A percentile compares a stretch with the other conserved stretches of the same genome.
These are phyloP conservation scores for Drosophila siamana DNA, from an alignment of 2,888 invertebrate genomes.

Conservation along the genomic window DNA sequence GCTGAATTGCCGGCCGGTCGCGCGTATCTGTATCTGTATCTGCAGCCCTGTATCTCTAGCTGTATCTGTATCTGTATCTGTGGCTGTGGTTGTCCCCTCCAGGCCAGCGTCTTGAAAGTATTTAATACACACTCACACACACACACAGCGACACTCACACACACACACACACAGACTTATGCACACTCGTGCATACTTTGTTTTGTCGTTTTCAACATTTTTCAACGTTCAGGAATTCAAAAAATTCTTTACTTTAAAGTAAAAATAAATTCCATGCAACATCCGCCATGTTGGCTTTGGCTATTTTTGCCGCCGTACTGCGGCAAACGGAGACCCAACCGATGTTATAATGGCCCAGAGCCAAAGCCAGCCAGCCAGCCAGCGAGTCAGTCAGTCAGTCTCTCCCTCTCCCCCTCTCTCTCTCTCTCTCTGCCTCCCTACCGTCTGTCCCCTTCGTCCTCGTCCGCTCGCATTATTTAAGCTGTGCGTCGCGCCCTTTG, in stretches of 20 bases:
- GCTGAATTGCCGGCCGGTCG: slow-evolving; percentile 57
- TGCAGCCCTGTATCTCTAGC: slow-evolving; percentile 12
- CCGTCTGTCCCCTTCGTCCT: neutral
- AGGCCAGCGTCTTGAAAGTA: slow-evolving; percentile 62
- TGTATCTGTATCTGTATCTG: slow-evolving; percentile 22
- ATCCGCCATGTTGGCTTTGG: slow-evolving; percentile 80
- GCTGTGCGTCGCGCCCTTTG: slow-evolving; percentile 62
- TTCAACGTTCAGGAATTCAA: slow-evolving; percentile 78
- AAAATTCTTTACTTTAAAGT: slow-evolving; percentile 80
- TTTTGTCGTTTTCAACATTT: slow-evolving; percentile 78
- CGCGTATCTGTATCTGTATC: slow-evolving; percentile 31
- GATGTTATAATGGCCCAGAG: slow-evolving; percentile 63
- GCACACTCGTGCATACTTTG: slow-evolving; percentile 63
- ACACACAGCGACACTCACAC: slow-evolving; percentile 13
- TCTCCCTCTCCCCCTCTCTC: slow-evolving; percentile 1
- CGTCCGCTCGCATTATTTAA: slow-evolving; percentile 30
- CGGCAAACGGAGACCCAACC: slow-evolving; percentile 41
- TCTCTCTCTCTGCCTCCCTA: slow-evolving; percentile 1
- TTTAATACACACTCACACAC: slow-evolving; percentile 46
- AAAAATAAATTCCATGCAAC: slow-evolving; percentile 80
- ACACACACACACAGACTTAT: slow-evolving; percentile 12
- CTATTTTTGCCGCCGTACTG: slow-evolving; percentile 71
- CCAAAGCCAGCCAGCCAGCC: slow-evolving; percentile 48
- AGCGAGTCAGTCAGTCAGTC: too few relatives aligned
- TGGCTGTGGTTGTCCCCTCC: slow-evolving; percentile 36